These are phyloP conservation scores for Hassar affinis DNA, from an alignment of 2,113 vertebrate species.

Conservation along the genomic window DNA sequence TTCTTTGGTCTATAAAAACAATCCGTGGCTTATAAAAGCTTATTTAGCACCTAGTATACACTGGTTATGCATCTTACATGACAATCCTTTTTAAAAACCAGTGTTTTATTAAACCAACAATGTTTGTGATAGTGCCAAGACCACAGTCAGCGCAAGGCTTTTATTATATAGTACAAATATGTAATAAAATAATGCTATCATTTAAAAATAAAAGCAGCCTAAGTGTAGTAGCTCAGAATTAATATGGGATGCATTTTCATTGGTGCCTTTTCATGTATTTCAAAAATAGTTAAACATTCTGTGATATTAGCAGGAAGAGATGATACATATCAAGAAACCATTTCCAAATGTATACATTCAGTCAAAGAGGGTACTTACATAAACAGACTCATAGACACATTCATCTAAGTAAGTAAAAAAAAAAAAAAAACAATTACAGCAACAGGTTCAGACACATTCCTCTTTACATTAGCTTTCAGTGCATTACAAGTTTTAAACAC, in stretches of 20 bases:
- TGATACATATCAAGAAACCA: conserved; percentile 4
- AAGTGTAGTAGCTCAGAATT: background rate
- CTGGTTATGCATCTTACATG: background rate
- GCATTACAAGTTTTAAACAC: background rate
- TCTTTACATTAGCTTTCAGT: background rate
- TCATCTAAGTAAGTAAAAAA: background rate
- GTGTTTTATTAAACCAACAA: background rate
- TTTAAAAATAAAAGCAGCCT: background rate
- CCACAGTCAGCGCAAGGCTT: background rate
- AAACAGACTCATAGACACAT: background rate
- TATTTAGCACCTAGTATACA: background rate
- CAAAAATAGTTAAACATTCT: background rate
- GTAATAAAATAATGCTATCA: background rate
- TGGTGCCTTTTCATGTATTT: background rate
- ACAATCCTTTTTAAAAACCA: background rate
- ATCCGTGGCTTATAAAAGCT: background rate
- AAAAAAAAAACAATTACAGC: background rate
- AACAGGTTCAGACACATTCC: background rate
- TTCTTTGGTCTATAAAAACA: background rate
- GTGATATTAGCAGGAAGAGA: background rate
- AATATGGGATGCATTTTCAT: background rate
- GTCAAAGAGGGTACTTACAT: background rate
- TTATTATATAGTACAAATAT: background rate
- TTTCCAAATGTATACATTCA: conserved; percentile 3
- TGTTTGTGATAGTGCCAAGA: background rate